Percentiles rank a stretch among this genome's conserved stretches.
Evolutionary conservation across 2,888 invertebrate species (phyloP).

Genomic region (Cataglyphis rosenhaueri): DNA sequence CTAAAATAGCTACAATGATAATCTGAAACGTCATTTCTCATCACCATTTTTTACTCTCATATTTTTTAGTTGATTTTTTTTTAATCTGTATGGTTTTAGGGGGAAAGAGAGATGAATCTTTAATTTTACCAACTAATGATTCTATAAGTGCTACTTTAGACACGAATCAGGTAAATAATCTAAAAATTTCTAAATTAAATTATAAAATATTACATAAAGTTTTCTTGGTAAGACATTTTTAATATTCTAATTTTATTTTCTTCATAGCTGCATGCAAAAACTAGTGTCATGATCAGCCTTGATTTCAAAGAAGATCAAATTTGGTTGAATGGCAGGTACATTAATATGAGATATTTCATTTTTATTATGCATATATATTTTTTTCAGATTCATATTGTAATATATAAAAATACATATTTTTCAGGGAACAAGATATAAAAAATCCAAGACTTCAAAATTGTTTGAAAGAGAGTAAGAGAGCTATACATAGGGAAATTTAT

Average conservation of each 20-base stretch:
- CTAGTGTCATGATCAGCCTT: conserved; percentile 92
- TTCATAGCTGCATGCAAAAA: conserved; percentile 94
- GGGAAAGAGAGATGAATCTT: conserved; percentile 97
- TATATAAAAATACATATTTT: conserved; percentile 68
- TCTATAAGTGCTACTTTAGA: conserved; percentile 97
- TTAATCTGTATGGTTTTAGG: conserved; percentile 86
- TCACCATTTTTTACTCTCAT: background rate
- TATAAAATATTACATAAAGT: background rate
- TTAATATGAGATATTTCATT: conserved; percentile 40
- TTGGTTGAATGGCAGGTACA: conserved; percentile 94
- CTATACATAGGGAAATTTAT: conserved; percentile 58
- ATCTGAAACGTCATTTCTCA: conserved; percentile 7
- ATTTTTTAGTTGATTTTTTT: conserved; percentile 53
- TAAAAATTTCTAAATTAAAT: conserved; percentile 7
- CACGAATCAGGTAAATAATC: conserved; percentile 89
- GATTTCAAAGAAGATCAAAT: conserved; percentile 91
- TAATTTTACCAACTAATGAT: conserved; percentile 98
- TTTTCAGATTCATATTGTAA: background rate
- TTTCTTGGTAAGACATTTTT: background rate
- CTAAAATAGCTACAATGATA: background rate
- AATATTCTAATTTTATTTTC: conserved; percentile 21
- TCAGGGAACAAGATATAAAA: conserved; percentile 90
- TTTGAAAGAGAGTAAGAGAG: conserved; percentile 88
- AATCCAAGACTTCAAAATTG: conserved; percentile 92
- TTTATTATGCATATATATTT: background rate